A percentile compares a stretch with the other conserved stretches of the same genome.
Evolutionary conservation across 2,797 vertebrate species (phyloP).

Genomic region (Anniella stebbinsi): DNA sequence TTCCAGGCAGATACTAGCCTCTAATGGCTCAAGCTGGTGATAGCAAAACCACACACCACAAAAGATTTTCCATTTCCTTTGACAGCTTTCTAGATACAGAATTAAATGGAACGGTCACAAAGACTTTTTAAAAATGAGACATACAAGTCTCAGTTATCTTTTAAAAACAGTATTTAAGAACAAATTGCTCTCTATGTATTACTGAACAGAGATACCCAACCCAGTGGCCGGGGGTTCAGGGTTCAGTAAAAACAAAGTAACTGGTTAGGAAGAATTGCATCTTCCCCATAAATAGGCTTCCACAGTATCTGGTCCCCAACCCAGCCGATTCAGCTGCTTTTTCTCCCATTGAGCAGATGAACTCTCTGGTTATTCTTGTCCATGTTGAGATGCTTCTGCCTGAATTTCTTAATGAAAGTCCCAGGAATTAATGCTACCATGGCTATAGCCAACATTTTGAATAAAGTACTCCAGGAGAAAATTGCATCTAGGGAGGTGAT

Average conservation of each 20-base stretch:
- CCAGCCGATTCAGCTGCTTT: constrained; percentile 79
- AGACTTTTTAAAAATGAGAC: constrained; percentile 52
- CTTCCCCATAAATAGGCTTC: constrained; percentile 20
- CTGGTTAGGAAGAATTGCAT: constrained; percentile 33
- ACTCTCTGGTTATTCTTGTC: constrained; percentile 66
- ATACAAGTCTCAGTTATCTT: constrained; percentile 1
- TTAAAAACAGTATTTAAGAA: constrained; percentile 53
- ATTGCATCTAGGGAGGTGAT: constrained; percentile 92
- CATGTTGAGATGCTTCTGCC: constrained; percentile 81
- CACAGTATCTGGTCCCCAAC: background rate
- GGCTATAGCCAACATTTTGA: constrained; percentile 92
- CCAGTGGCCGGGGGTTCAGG: background rate
- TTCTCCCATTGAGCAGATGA: constrained; percentile 77
- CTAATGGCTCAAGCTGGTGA: background rate
- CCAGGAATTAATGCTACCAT: constrained; percentile 90
- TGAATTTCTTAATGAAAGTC: constrained; percentile 88
- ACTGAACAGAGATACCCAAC: background rate
- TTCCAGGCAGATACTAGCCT: background rate
- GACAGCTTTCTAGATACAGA: constrained; percentile 11
- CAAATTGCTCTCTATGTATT: background rate
- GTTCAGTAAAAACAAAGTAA: constrained; percentile 2
- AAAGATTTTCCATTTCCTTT: background rate
- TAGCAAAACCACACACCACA: constrained; percentile 17
- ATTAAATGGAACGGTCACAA: constrained; percentile 35
- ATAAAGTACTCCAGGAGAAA: constrained; percentile 89